Percentiles rank a stretch among this genome's conserved stretches.
Evolutionary conservation across 2,888 invertebrate genomes (phyloP).

Genomic region (Clitarchus hookeri): DNA sequence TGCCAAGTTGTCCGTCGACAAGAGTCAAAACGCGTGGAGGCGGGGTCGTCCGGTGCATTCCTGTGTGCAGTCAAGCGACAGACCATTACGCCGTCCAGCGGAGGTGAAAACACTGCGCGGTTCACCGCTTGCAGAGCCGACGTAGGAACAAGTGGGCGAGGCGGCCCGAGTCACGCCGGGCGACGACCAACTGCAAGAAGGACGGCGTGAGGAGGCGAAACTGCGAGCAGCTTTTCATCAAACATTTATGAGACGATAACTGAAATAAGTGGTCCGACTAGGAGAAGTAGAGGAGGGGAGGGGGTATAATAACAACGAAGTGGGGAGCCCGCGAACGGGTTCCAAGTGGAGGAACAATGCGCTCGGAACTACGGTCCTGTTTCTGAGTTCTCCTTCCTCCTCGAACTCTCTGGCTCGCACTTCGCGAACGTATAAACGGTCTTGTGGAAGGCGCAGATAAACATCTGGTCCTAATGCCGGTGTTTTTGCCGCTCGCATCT

Average conservation of each 20-base stretch:
- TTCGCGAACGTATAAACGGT: not conserved
- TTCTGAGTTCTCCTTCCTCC: not conserved
- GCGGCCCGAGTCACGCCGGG: too few relatives aligned
- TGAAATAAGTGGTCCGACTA: not conserved
- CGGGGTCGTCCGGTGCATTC: too few relatives aligned
- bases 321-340: not conserved
- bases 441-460: not conserved
- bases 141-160: too few relatives aligned
- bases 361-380: not conserved
- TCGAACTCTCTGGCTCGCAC: not conserved
- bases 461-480: not conserved
- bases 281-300: not conserved
- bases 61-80: too few relatives aligned
- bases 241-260: constrained; percentile 24
- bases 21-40: too few relatives aligned
- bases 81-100: too few relatives aligned
- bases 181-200: not conserved
- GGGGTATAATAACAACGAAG: not conserved
- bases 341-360: not conserved
- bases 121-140: too few relatives aligned
- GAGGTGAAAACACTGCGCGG: too few relatives aligned
- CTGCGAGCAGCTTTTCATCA: constrained; percentile 18
- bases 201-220: not conserved
- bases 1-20: too few relatives aligned
- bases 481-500: constrained; percentile 8